Evolutionary conservation across 2,113 vertebrate species (phyloP).

Genomic region (Gasterosteus aculeatus): DNA sequence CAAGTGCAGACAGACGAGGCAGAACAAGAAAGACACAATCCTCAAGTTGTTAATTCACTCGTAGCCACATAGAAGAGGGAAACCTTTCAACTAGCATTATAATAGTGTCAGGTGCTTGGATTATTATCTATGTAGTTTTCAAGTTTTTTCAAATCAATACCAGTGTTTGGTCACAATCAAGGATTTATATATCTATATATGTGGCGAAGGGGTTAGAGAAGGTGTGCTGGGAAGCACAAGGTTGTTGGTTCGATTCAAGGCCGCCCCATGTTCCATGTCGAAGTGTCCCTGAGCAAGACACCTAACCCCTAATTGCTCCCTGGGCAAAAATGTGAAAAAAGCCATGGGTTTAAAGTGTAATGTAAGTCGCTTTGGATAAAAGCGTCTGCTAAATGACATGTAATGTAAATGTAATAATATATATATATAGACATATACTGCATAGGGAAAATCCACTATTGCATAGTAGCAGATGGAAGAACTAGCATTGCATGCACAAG

Average conservation of each 20-base stretch:
- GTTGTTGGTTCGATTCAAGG: too few relatives aligned
- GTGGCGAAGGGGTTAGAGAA: too few relatives aligned
- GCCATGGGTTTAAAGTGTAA: too few relatives aligned
- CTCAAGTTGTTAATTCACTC: constrained; percentile 40
- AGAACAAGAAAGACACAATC: constrained; percentile 55
- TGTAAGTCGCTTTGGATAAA: too few relatives aligned
- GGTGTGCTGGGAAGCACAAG: too few relatives aligned
- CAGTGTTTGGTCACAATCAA: not conserved
- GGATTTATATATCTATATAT: not conserved
- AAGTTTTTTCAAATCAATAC: not conserved
- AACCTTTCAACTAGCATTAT: constrained; percentile 28
- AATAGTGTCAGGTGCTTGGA: constrained; percentile 23
- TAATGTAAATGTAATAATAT: too few relatives aligned
- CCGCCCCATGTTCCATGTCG: too few relatives aligned
- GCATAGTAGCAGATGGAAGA: constrained; percentile 2
- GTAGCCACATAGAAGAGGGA: constrained; percentile 21
- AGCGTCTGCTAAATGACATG: too few relatives aligned
- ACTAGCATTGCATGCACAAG: constrained; percentile 33
- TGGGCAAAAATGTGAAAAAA: too few relatives aligned
- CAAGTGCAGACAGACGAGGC: constrained; percentile 31
- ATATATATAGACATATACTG: not conserved
- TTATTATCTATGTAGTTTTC: constrained; percentile 10
- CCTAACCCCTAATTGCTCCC: too few relatives aligned
- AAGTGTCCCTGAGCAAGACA: too few relatives aligned
- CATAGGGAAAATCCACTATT: not conserved